Base-by-base conservation (phyloP, 2,888 invertebrate genomes). In the Drosophila meridionalis region DNA sequence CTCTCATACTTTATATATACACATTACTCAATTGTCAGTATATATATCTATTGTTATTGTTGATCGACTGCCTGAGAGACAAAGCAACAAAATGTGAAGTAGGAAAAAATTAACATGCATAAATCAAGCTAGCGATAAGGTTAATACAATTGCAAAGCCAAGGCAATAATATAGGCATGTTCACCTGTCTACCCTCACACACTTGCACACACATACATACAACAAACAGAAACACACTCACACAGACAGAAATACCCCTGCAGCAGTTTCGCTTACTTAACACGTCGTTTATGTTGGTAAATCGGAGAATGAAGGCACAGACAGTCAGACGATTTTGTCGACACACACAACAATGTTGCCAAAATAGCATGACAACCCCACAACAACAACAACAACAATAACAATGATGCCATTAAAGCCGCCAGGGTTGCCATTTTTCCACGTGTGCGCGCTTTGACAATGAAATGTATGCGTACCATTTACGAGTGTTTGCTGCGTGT, bases 401-500 rank as follows among this genome's bases (percentile, higher is more conserved):
- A 65, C 62, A 60, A 73, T 73, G 82, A 74, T 69, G 77, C 74
- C 71, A 81, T 82, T 86, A 82, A 76, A 76, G 78, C 79, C 75
- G 74, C 72, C 86, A 73, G 75, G 55, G 64, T 70, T 72, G 73
- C 70, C 82, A 80, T 73, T 76, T 82, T 77, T 75, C 74, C 83
- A 88, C 89, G 80, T 88, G 75, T 88, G 73, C 63, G 80, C 73
- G 71, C 73, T 73, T 78, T 81, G 89, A 90, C 89, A 88, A 85
- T 85, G 86, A 85, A 83, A 85, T 71, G 67, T 78, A 52, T 83
- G 70, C 64, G 68, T 62, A 72, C 73, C 74, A 67, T 78, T 72
- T 74, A 52, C 48, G 42, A 36, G 47, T 32, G 62, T 58, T 50
- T 69, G 65, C 45, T 48, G 47, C 20, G 20, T 20, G 20, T n/a